Evolutionary conservation across 2,113 vertebrate species (phyloP).

Genomic region (Quiscalus mexicanus): DNA sequence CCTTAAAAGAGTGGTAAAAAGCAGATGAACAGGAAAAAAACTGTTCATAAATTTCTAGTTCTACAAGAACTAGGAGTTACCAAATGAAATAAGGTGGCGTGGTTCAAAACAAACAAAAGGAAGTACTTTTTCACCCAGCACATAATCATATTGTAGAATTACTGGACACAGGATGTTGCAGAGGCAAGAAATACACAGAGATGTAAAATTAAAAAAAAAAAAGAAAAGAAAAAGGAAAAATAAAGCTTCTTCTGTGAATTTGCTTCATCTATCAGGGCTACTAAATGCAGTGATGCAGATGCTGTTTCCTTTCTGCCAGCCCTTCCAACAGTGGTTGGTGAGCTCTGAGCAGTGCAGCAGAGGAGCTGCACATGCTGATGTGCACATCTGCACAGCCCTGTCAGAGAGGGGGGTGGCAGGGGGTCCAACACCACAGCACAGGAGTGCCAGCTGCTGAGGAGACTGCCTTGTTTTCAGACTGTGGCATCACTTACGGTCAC

Average conservation of each 20-base stretch:
- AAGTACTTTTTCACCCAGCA: slow-evolving; percentile 39
- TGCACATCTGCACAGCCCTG: background rate
- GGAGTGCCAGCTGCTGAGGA: background rate
- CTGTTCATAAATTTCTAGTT: background rate
- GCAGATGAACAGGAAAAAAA: background rate
- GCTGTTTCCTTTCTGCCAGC: background rate
- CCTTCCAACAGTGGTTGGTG: background rate
- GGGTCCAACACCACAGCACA: fast-evolving
- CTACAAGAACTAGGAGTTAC: background rate
- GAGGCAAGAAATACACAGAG: background rate
- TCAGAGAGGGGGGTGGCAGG: fast-evolving
- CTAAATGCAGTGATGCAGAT: background rate
- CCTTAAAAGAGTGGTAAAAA: background rate
- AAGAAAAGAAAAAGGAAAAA: fast-evolving
- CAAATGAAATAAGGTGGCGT: slow-evolving; percentile 14
- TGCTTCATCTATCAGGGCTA: background rate
- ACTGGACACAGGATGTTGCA: slow-evolving; percentile 17
- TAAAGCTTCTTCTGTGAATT: background rate
- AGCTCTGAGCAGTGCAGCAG: background rate
- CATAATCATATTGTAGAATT: slow-evolving; percentile 40
- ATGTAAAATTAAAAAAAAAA: background rate
- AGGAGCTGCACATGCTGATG: background rate
- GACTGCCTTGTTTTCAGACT: background rate
- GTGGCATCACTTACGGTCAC: fast-evolving
- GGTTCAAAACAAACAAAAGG: slow-evolving; percentile 12